Conservation (phyloP, 2,888 invertebrate species). For the Acronicta alni region DNA sequence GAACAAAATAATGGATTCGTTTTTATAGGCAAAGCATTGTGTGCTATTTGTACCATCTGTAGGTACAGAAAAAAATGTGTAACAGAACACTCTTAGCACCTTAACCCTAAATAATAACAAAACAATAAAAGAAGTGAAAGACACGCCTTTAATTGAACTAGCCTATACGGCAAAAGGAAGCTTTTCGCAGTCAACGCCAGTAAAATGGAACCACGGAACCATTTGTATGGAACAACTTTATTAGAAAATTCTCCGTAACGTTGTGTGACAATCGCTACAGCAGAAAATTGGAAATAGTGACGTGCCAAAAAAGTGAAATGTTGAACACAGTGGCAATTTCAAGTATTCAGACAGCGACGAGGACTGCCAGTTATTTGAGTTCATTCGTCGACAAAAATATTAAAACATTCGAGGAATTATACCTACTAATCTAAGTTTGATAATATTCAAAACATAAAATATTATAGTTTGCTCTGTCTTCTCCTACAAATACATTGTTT, state of each 20-base stretch:
- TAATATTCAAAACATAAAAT: no score
- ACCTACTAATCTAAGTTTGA: background rate
- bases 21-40: conserved; percentile 2
- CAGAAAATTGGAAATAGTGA: conserved; percentile 68
- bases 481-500: no score
- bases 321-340: conserved; percentile 20
- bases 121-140: conserved; percentile 30
- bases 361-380: background rate
- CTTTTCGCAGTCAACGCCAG: conserved; percentile 30
- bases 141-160: conserved; percentile 22
- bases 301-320: conserved; percentile 57
- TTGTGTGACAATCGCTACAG: conserved; percentile 55
- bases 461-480: no score
- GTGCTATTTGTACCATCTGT: background rate
- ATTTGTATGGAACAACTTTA: conserved; percentile 60
- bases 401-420: background rate
- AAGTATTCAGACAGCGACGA: conserved; percentile 16
- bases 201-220: conserved; percentile 50
- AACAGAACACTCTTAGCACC: conserved; percentile 6
- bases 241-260: conserved; percentile 56
- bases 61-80: conserved; percentile 1
- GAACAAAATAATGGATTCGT: background rate
- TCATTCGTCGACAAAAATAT: background rate
- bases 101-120: conserved; percentile 18
- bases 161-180: conserved; percentile 33